Conservation (phyloP, 2,797 vertebrate species). For the Benthosema pterotum region DNA sequence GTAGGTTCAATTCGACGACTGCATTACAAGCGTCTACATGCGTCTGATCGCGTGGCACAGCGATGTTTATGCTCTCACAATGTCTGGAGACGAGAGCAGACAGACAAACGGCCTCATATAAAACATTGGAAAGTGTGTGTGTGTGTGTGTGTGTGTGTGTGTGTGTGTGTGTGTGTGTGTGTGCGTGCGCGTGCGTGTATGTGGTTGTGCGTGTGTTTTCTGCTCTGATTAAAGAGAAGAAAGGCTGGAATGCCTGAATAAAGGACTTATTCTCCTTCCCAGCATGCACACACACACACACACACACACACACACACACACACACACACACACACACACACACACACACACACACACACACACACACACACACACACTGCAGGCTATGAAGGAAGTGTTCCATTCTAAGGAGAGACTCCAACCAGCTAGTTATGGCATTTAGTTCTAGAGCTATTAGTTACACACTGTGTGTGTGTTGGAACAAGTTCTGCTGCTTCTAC, state of each 20-base stretch:
- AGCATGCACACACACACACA: background rate
- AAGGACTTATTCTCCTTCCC: conserved; percentile 10
- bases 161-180: no score
- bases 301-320: background rate
- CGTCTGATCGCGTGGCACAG: no score
- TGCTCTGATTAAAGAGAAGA: conserved; percentile 53
- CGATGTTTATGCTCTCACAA: no score
- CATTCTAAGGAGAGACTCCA: conserved; percentile 7
- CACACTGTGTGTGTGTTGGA: no score
- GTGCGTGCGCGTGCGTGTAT: background rate
- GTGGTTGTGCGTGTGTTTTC: conserved; percentile 16
- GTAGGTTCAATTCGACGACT: no score
- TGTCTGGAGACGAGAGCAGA: no score
- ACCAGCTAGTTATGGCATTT: conserved; percentile 1
- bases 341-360: background rate
- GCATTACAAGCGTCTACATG: no score
- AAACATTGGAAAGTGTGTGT: no score
- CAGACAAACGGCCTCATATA: no score
- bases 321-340: background rate
- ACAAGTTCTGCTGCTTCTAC: no score
- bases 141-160: conserved; percentile 11
- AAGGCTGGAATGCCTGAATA: conserved; percentile 14
- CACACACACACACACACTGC: background rate
- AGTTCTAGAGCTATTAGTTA: background rate
- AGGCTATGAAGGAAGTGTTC: conserved; percentile 4